A percentile compares a stretch with the other conserved stretches of the same genome.
phyloP scores from a whole-genome alignment of 2,888 invertebrate genomes.

The Drosophila pseudotalamancana region DNA sequence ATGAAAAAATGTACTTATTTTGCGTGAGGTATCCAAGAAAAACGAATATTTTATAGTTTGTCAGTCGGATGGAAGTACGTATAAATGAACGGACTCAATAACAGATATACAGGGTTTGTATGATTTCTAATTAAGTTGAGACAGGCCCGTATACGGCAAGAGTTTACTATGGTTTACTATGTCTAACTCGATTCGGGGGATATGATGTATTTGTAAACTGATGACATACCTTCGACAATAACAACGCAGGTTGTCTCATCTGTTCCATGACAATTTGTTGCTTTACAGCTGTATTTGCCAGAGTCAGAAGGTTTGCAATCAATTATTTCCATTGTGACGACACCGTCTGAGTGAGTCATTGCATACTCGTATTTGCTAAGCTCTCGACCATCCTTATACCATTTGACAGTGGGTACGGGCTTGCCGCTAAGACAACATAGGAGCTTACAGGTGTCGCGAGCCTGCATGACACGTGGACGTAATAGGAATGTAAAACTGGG shows the following conservation, averaged over 20 bases:
- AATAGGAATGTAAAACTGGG: slow-evolving; percentile 99
- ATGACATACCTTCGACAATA: slow-evolving; percentile 93
- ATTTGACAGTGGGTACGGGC: slow-evolving; percentile 96
- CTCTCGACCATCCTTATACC: slow-evolving; percentile 96
- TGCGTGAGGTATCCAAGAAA: too few species aligned
- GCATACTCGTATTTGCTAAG: slow-evolving; percentile 95
- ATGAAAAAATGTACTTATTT: too few species aligned
- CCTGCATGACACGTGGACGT: slow-evolving; percentile 99
- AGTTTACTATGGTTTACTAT: neutral
- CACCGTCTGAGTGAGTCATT: slow-evolving; percentile 96
- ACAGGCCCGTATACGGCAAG: too few species aligned
- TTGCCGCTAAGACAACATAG: slow-evolving; percentile 98
- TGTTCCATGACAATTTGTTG: slow-evolving; percentile 96
- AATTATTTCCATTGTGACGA: slow-evolving; percentile 98
- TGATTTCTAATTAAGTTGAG: too few species aligned
- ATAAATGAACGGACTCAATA: too few species aligned
- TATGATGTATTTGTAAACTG: neutral
- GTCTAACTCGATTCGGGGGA: neutral
- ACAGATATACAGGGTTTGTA: too few species aligned
- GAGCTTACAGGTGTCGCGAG: slow-evolving; percentile 97
- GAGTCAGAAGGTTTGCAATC: slow-evolving; percentile 97
- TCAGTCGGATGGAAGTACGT: too few species aligned
- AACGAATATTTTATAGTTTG: too few species aligned
- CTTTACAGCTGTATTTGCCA: slow-evolving; percentile 97
- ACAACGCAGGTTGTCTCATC: slow-evolving; percentile 98